Conservation (phyloP, 2,797 vertebrate species). For the Myotis findleyi region DNA sequence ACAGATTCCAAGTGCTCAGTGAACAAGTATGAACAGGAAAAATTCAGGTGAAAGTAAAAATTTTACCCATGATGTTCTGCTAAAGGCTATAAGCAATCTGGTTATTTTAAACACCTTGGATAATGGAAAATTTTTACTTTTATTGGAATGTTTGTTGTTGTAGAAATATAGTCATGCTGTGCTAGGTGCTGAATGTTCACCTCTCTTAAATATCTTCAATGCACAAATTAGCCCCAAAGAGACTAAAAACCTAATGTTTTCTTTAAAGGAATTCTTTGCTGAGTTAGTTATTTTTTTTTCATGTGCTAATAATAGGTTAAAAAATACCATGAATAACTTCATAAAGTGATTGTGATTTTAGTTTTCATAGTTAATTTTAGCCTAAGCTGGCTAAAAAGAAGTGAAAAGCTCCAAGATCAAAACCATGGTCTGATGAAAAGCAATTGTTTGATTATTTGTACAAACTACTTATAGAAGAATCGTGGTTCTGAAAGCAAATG, state of each 20-base stretch:
- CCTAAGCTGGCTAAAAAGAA: slow-evolving; percentile 50
- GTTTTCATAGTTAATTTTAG: slow-evolving; percentile 72
- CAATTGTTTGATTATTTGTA: slow-evolving; percentile 64
- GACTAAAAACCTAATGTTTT: slow-evolving; percentile 67
- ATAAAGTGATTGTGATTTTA: slow-evolving; percentile 68
- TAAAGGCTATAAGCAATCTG: neutral
- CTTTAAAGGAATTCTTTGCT: slow-evolving; percentile 59
- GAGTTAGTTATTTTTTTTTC: slow-evolving; percentile 73
- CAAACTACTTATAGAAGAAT: slow-evolving; percentile 46
- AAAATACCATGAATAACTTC: slow-evolving; percentile 49
- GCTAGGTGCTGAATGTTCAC: slow-evolving; percentile 47
- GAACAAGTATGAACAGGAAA: neutral
- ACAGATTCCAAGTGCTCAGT: slow-evolving; percentile 26
- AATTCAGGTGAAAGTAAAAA: slow-evolving; percentile 31
- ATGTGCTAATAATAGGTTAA: slow-evolving; percentile 65
- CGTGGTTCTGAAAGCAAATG: slow-evolving; percentile 36
- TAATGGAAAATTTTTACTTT: slow-evolving; percentile 48
- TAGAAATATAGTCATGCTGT: slow-evolving; percentile 29
- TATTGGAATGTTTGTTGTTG: slow-evolving; percentile 30
- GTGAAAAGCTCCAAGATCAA: slow-evolving; percentile 54
- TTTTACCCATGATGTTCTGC: slow-evolving; percentile 23
- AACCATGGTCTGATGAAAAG: slow-evolving; percentile 58
- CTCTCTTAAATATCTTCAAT: slow-evolving; percentile 62
- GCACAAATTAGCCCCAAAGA: slow-evolving; percentile 65
- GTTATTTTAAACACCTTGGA: slow-evolving; percentile 25